Conservation (phyloP, 2,888 invertebrate species). For the Callosobruchus maculatus region DNA sequence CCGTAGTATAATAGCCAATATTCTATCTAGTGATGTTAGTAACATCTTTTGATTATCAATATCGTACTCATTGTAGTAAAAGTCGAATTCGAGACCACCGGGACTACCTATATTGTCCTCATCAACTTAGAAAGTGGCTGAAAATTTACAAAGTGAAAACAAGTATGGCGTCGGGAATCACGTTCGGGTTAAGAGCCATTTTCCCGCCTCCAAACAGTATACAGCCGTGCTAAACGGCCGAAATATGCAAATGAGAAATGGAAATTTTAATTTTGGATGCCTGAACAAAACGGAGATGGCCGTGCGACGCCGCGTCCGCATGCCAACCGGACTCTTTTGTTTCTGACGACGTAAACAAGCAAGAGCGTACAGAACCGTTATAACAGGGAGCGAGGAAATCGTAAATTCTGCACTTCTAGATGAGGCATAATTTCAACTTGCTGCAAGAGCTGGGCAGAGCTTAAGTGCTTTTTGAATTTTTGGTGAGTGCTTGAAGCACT, state of each 20-base stretch:
- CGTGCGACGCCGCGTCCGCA: not conserved
- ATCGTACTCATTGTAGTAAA: too few species aligned
- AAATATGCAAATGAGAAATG: constrained; percentile 32
- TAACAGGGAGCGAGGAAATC: not conserved
- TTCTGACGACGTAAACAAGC: not conserved
- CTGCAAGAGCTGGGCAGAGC: too few species aligned
- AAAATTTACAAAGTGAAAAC: not conserved
- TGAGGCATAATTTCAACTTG: too few species aligned
- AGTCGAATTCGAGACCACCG: too few species aligned
- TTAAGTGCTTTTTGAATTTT: too few species aligned
- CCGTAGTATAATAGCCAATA: too few species aligned
- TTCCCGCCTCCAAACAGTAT: constrained; percentile 6
- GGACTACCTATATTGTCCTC: not conserved
- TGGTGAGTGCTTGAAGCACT: too few species aligned
- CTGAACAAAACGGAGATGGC: not conserved
- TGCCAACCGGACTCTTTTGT: not conserved
- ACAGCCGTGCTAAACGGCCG: constrained; percentile 26
- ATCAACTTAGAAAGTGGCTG: not conserved
- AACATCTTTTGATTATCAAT: too few species aligned
- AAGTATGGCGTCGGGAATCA: not conserved
- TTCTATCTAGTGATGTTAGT: too few species aligned
- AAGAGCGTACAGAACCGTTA: not conserved
- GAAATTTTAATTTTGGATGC: constrained; percentile 30
- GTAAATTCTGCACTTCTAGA: too few species aligned
- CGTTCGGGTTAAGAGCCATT: not conserved